These are phyloP conservation scores for Cryptoprocta ferox DNA, from an alignment of 2,797 vertebrate genomes.

Conservation along the genomic window DNA sequence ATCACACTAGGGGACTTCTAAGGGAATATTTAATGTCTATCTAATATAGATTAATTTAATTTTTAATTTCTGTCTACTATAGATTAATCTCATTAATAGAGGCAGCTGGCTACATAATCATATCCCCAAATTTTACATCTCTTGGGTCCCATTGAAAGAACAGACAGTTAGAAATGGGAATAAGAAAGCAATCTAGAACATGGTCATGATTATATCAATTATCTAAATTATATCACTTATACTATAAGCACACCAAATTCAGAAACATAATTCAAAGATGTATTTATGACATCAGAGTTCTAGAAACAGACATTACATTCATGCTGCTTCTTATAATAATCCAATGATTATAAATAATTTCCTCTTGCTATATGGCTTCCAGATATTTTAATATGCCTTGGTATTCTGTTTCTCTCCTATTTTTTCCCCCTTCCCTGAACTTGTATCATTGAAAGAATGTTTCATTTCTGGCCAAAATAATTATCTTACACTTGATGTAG, in stretches of 20 bases:
- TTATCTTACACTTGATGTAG: not conserved
- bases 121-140: conserved; percentile 16
- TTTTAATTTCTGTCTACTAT: conserved; percentile 64
- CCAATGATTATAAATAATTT: conserved; percentile 52
- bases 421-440: not conserved
- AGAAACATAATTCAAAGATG: conserved; percentile 46
- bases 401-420: not conserved
- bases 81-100: conserved; percentile 66
- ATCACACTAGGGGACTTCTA: conserved; percentile 49
- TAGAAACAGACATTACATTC: conserved; percentile 41
- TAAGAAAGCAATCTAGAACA: conserved; percentile 30
- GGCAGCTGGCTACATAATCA: conserved; percentile 50
- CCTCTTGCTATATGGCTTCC: conserved; percentile 6
- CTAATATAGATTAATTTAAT: conserved; percentile 69
- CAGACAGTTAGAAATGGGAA: conserved; percentile 37
- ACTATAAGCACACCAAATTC: not conserved
- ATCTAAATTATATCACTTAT: conserved; percentile 64
- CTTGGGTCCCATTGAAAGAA: conserved; percentile 4
- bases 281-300: not conserved
- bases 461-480: conserved; percentile 45
- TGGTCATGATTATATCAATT: conserved; percentile 56
- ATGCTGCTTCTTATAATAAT: conserved; percentile 46
- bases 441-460: conserved; percentile 9
- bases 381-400: conserved; percentile 35
- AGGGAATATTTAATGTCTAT: conserved; percentile 61